Conservation (phyloP, 2,888 invertebrate genomes). For the Drosophila borealis region DNA sequence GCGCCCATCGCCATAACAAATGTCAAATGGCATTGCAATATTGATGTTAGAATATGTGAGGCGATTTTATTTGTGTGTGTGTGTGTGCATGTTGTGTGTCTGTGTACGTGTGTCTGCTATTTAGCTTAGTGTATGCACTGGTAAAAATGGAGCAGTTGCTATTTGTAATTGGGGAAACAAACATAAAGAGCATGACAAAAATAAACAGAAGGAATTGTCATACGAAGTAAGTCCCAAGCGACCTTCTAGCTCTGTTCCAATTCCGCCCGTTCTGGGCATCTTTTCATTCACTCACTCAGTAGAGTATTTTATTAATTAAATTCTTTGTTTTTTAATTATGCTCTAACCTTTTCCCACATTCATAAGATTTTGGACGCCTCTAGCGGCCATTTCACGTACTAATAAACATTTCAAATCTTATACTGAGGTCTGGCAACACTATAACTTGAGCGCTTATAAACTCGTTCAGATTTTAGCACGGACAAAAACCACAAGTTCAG, state of each 20-base stretch:
- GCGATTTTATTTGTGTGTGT: conserved; percentile 34
- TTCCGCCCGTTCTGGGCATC: background rate
- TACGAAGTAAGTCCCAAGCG: too few relatives aligned
- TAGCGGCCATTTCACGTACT: background rate
- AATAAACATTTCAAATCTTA: background rate
- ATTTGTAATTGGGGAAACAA: background rate
- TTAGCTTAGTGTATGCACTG: conserved; percentile 25
- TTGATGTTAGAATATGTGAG: conserved; percentile 70
- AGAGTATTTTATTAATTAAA: too few relatives aligned
- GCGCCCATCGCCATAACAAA: conserved; percentile 50
- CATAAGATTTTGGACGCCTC: too few relatives aligned
- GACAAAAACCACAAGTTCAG: conserved; percentile 7
- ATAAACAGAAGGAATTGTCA: background rate
- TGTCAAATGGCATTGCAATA: conserved; percentile 72
- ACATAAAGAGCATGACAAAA: background rate
- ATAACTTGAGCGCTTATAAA: background rate
- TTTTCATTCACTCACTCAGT: too few relatives aligned
- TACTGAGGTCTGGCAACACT: background rate
- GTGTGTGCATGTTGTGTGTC: background rate
- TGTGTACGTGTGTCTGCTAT: conserved; percentile 9
- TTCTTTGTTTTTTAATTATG: too few relatives aligned
- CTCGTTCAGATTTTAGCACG: background rate
- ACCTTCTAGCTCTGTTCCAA: background rate
- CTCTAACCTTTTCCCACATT: too few relatives aligned
- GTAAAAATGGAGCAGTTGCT: background rate